Evolutionary conservation across 2,113 vertebrate species (phyloP).

Genomic region (Mus pahari): DNA sequence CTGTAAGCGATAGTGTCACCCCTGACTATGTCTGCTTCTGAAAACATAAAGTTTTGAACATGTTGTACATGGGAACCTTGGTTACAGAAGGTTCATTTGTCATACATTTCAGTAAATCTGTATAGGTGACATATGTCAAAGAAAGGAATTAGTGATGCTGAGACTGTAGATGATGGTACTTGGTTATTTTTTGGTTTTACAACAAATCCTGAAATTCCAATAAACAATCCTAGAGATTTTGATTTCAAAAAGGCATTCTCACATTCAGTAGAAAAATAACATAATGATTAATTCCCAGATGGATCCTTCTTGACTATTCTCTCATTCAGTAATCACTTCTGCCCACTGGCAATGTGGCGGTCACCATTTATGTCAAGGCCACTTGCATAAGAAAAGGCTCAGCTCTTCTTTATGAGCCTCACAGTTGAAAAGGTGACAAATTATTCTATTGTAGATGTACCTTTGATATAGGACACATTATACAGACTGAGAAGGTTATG

Average conservation of each 20-base stretch:
- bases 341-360: neutral
- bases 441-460: neutral
- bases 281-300: neutral
- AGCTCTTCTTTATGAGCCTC: neutral
- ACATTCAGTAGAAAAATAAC: neutral
- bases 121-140: neutral
- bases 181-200: neutral
- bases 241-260: slow-evolving; percentile 46
- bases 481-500: neutral
- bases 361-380: neutral
- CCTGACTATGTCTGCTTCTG: neutral
- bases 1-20: neutral
- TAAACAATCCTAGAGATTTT: neutral
- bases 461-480: neutral
- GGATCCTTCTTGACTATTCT: slow-evolving; percentile 5
- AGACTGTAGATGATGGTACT: neutral
- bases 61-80: neutral
- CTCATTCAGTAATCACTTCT: neutral
- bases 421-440: neutral
- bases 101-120: neutral
- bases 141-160: neutral
- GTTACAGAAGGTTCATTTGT: neutral
- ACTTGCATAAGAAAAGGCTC: slow-evolving; percentile 17
- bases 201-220: neutral
- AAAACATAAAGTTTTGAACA: neutral